Evolutionary conservation across 2,113 vertebrate species (phyloP).

Genomic region (Takifugu flavidus): DNA sequence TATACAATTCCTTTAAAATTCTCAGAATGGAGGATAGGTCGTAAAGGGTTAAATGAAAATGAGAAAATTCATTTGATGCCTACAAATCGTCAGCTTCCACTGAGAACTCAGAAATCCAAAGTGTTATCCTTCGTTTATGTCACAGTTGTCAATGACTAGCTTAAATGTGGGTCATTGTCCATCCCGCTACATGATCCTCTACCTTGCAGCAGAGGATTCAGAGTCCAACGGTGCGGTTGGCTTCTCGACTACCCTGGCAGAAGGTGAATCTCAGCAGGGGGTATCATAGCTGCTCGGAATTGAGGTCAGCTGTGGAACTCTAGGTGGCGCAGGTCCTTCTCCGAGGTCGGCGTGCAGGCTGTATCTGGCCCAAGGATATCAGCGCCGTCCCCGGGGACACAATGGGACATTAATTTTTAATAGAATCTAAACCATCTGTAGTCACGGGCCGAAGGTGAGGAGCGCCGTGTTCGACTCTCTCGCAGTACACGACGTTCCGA

Average conservation of each 20-base stretch:
- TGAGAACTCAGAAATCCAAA: too few species aligned
- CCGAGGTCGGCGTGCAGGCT: slow-evolving; percentile 42
- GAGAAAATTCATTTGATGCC: too few species aligned
- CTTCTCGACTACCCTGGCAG: slow-evolving; percentile 36
- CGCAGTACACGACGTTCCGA: slow-evolving; percentile 11
- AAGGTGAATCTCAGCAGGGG: slow-evolving; percentile 68
- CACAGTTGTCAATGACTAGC: slow-evolving; percentile 15
- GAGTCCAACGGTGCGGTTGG: slow-evolving; percentile 16
- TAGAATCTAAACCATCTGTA: slow-evolving; percentile 67
- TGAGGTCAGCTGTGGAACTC: slow-evolving; percentile 70
- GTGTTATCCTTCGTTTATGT: not conserved
- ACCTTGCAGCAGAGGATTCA: slow-evolving; percentile 12
- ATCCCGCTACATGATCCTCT: slow-evolving; percentile 24
- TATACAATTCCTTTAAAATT: too few species aligned
- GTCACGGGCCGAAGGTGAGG: slow-evolving; percentile 59
- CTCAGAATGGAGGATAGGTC: too few species aligned
- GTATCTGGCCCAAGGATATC: slow-evolving; percentile 70
- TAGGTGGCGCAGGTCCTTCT: slow-evolving; percentile 62
- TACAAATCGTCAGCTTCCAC: too few species aligned
- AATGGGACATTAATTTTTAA: slow-evolving; percentile 71
- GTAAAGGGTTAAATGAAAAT: too few species aligned
- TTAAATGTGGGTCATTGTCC: slow-evolving; percentile 41
- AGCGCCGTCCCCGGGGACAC: slow-evolving; percentile 50
- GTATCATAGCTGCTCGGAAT: slow-evolving; percentile 56
- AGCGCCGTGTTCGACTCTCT: slow-evolving; percentile 50